A percentile compares a stretch with the other conserved stretches of the same genome.
phyloP scores from a whole-genome alignment of 1,140 invertebrate genomes.

The Drosophila pachea region DNA sequence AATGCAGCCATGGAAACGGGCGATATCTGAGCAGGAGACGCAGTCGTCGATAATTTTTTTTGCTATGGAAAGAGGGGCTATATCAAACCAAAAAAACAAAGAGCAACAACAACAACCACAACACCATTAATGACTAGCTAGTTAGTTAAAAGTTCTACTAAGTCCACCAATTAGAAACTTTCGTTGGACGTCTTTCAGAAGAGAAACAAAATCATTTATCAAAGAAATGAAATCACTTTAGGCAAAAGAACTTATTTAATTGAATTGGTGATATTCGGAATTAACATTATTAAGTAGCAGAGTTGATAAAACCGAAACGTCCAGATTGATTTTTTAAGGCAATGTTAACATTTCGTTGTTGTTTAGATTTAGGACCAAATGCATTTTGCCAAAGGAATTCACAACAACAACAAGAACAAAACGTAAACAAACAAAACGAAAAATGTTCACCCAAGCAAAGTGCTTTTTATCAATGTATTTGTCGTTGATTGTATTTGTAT shows the following conservation, averaged over 20 bases:
- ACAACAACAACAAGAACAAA: slow-evolving; percentile 4
- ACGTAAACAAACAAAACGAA: slow-evolving; percentile 24
- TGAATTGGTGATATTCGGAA: slow-evolving; percentile 61
- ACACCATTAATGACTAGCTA: slow-evolving; percentile 21
- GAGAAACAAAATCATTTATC: slow-evolving; percentile 17
- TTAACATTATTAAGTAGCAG: slow-evolving; percentile 54
- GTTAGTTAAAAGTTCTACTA: slow-evolving; percentile 41
- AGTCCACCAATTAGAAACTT: slow-evolving; percentile 54
- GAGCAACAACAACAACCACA: slow-evolving; percentile 28
- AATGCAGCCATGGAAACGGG: slow-evolving; percentile 91
- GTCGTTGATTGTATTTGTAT: slow-evolving; percentile 30
- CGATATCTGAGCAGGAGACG: slow-evolving; percentile 80
- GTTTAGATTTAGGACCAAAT: slow-evolving; percentile 58
- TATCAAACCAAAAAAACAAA: slow-evolving; percentile 59
- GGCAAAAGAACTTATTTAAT: slow-evolving; percentile 41
- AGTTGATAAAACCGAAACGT: slow-evolving; percentile 45
- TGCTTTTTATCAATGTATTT: slow-evolving; percentile 43
- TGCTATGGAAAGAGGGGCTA: slow-evolving; percentile 60
- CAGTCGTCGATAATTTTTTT: background rate
- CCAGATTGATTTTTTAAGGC: slow-evolving; percentile 62
- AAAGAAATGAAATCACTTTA: slow-evolving; percentile 32
- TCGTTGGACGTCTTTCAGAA: slow-evolving; percentile 17
- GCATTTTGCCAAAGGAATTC: slow-evolving; percentile 72
- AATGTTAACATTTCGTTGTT: slow-evolving; percentile 60
- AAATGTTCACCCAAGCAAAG: slow-evolving; percentile 52